These are phyloP conservation scores for Hormaphis cornu DNA, from an alignment of 1,140 invertebrate species.

Conservation along the genomic window DNA sequence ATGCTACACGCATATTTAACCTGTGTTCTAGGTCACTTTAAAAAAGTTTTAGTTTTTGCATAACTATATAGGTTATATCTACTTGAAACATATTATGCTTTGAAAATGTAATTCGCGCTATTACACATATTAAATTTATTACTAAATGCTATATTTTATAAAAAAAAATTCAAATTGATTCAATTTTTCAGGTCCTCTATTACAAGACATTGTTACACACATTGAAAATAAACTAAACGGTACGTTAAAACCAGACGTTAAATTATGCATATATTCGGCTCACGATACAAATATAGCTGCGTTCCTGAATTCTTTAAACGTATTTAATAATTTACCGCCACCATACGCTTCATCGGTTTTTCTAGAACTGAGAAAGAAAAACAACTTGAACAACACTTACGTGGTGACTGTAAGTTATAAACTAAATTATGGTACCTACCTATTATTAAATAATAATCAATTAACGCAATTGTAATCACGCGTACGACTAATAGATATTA, in stretches of 20 bases:
- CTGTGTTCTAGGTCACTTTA: too few relatives aligned
- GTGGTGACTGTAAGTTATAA: conserved; percentile 43
- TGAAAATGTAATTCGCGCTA: too few relatives aligned
- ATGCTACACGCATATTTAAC: too few relatives aligned
- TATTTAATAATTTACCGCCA: conserved; percentile 65
- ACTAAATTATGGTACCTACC: background rate
- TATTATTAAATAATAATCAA: too few relatives aligned
- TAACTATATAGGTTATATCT: too few relatives aligned
- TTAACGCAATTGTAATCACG: too few relatives aligned
- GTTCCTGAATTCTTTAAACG: conserved; percentile 37
- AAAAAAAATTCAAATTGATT: too few relatives aligned
- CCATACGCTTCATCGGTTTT: conserved; percentile 68
- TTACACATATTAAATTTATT: too few relatives aligned
- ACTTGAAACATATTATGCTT: too few relatives aligned
- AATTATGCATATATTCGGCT: conserved; percentile 63
- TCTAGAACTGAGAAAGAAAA: conserved; percentile 39
- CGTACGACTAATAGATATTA: too few relatives aligned
- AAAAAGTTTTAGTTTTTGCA: too few relatives aligned
- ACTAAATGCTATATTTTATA: too few relatives aligned
- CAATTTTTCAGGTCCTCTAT: conserved; percentile 49
- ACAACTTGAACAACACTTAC: conserved; percentile 38
- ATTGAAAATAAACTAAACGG: conserved; percentile 46
- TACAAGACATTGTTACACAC: conserved; percentile 54
- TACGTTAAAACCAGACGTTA: conserved; percentile 47
- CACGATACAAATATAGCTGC: conserved; percentile 52